Evolutionary conservation across 1,140 invertebrate genomes (phyloP), one percentile per base, ranked within the genome.

Genomic region (Sipha flava): DNA sequence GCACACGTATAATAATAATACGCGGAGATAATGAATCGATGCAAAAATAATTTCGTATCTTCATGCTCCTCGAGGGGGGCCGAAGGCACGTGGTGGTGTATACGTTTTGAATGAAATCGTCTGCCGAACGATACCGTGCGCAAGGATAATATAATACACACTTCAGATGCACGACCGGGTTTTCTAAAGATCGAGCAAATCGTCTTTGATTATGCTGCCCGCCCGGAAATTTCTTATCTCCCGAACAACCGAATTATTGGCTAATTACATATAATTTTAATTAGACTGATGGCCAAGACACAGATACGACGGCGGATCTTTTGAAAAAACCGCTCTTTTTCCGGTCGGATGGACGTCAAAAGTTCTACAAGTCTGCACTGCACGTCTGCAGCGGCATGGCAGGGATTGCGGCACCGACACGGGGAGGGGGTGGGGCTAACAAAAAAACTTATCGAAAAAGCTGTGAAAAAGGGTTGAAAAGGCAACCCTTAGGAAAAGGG

Each of bases 381-480:
- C n/a, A n/a, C n/a, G n/a, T n/a, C n/a, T n/a, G n/a, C n/a, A n/a
- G n/a, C n/a, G n/a, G n/a, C n/a, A n/a, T n/a, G n/a, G n/a, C n/a
- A n/a, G n/a, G n/a, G n/a, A n/a, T n/a, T n/a, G n/a, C n/a, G n/a
- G n/a, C n/a, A n/a, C n/a, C n/a, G n/a, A n/a, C n/a, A n/a, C n/a
- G n/a, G n/a, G n/a, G n/a, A n/a, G 37, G 37, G 10, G 40, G 21
- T 16, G 16, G 23, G 18, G 31, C 64, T 26, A 7, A 1, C 16
- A 26, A 68, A 68, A 68, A 75, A 75, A 75, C 72, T 75, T 75
- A 75, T 75, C 72, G 72, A 34, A 75, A 75, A 75, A 75, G 72
- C 72, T 75, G 72, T 75, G 72, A 75, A 75, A 75, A 75, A 75
- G 72, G 72, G 72, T 75, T 57, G 52, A 57, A 75, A 75, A 54